A percentile compares a stretch with the other conserved stretches of the same genome.
Evolutionary conservation across 2,888 invertebrate genomes (phyloP).

Genomic region (Coenonympha arcania): DNA sequence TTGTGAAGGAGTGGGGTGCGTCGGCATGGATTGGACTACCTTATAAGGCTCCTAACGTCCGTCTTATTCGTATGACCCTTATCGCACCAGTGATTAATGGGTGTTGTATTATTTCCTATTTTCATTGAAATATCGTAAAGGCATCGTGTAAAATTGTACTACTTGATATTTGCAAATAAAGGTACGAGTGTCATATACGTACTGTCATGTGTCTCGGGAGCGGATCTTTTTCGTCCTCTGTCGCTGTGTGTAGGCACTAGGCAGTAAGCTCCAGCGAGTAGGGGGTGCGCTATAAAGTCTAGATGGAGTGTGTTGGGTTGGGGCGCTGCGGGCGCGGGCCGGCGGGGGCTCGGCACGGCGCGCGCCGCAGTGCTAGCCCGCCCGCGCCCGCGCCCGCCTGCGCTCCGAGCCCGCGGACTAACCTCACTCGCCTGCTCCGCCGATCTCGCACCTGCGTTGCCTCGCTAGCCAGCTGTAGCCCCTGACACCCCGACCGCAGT

Average conservation of each 20-base stretch:
- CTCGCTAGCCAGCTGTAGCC: constrained; percentile 28
- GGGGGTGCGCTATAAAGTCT: constrained; percentile 38
- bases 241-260: constrained; percentile 1
- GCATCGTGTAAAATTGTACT: too few species aligned
- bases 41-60: too few species aligned
- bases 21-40: too few species aligned
- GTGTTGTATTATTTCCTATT: too few species aligned
- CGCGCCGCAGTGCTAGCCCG: constrained; percentile 69
- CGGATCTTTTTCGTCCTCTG: constrained; percentile 1
- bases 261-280: constrained; percentile 12
- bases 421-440: constrained; percentile 55
- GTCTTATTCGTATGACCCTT: too few species aligned
- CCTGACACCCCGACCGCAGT: constrained; percentile 20
- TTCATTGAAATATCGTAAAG: too few species aligned
- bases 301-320: constrained; percentile 36
- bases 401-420: constrained; percentile 61
- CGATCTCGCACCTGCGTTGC: constrained; percentile 50
- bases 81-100: too few species aligned
- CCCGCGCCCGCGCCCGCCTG: constrained; percentile 70
- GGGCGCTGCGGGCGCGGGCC: constrained; percentile 30
- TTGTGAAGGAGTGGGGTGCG: too few species aligned
- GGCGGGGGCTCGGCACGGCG: constrained; percentile 46
- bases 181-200: not conserved
- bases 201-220: not conserved
- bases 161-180: not conserved